phyloP scores from a whole-genome alignment of 2,888 invertebrate genomes.

The Lingula anatina region DNA sequence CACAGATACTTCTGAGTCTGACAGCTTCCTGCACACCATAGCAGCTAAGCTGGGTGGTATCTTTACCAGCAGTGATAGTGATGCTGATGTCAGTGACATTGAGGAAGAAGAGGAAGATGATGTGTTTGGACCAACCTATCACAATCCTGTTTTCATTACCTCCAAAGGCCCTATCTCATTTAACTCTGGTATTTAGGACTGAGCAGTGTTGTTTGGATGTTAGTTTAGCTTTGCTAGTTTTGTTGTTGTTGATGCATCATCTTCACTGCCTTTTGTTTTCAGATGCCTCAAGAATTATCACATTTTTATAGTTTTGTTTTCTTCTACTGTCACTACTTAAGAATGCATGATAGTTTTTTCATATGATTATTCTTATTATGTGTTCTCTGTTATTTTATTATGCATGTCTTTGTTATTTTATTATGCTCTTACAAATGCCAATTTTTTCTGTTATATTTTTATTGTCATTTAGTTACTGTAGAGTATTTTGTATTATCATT shows the following conservation, averaged over 20 bases:
- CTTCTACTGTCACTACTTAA: too few relatives aligned
- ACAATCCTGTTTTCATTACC: slow-evolving; percentile 44
- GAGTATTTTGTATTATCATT: too few relatives aligned
- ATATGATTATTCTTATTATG: too few relatives aligned
- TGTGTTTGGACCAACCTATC: slow-evolving; percentile 31
- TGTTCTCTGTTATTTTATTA: too few relatives aligned
- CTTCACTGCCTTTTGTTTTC: not conserved
- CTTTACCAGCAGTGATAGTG: slow-evolving; percentile 70
- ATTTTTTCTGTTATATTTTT: too few relatives aligned
- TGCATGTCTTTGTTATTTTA: too few relatives aligned
- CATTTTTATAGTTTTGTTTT: too few relatives aligned
- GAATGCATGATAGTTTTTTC: too few relatives aligned
- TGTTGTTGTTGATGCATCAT: not conserved
- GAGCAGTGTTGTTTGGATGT: not conserved
- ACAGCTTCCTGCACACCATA: slow-evolving; percentile 40
- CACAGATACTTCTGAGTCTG: slow-evolving; percentile 45
- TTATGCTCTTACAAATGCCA: too few relatives aligned
- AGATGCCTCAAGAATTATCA: too few relatives aligned
- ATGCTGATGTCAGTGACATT: slow-evolving; percentile 26
- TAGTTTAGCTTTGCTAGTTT: not conserved
- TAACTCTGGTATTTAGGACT: not conserved
- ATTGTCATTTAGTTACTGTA: too few relatives aligned
- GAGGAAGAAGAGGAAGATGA: slow-evolving; percentile 41
- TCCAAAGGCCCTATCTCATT: slow-evolving; percentile 36
- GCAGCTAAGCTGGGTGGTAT: slow-evolving; percentile 54